Base-by-base conservation (phyloP, 2,797 vertebrate genomes). In the Myotis myotis region DNA sequence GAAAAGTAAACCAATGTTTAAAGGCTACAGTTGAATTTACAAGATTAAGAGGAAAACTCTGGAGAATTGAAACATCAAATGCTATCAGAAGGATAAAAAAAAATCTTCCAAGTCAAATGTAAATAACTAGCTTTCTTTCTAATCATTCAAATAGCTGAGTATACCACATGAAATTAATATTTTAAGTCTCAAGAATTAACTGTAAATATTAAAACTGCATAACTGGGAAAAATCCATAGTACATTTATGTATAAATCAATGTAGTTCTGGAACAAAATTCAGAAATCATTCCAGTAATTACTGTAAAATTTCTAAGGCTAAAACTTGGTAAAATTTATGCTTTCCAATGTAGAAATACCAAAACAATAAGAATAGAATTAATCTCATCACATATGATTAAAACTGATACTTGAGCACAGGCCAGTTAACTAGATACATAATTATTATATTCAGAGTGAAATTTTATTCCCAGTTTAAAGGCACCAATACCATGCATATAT, bases 121-220 rank as follows among this genome's bases (percentile, higher is more conserved):
- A 93, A 96, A 87, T 71, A 55, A 96, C 76, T 64, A 41, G 20
- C 23, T 88, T 92, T 38, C 64, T 87, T 38, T 93, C 25, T 76
- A 62, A 19, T 72, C 38, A 84, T 57, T 87, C 68, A 85, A 95
- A 86, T 2, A 55, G 36, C 8, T 94, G 36, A 44, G 19, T 85
- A 81, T 78, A 81, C 47, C 41, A 82, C 47, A 80, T 71, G 25
- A 92, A 89, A 89, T 76, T 87, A 10, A 68, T 10, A 30, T 91
- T 75, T 93, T 68, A 82, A 78, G 9, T 70, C 12, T 88, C 15
- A 78, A 83, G 6, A 85, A 85, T 88, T 86, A 76, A 93, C 23
- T 88, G 6, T 74, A 83, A 70, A 85, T 68, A 72, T 33, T 91
- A 60, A 94, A 94, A 89, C 51, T 66, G 44, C 9, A 8, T 53